These are phyloP conservation scores for Sminthurides aquaticus DNA, from an alignment of 2,888 invertebrate species.

Conservation along the genomic window DNA sequence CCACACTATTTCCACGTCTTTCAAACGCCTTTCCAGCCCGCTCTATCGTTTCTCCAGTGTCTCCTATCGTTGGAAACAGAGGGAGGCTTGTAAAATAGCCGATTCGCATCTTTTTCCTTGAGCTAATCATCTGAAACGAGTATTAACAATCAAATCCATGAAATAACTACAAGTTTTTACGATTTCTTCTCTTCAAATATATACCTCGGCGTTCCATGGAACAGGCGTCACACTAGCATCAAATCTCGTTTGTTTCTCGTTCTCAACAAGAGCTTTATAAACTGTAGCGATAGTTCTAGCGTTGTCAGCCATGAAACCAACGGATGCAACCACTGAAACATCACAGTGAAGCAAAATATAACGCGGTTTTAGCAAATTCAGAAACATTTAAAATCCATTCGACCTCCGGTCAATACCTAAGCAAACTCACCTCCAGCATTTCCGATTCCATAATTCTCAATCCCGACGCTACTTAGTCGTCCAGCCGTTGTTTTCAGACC, in stretches of 20 bases:
- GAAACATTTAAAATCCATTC: not conserved
- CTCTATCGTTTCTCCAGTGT: constrained; percentile 44
- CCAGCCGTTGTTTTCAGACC: constrained; percentile 36
- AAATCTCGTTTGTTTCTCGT: not conserved
- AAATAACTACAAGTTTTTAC: too few species aligned
- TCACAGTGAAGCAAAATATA: too few species aligned
- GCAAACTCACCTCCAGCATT: not conserved
- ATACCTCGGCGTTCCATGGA: not conserved
- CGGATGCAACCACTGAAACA: not conserved
- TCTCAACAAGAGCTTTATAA: not conserved
- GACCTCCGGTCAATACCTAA: not conserved
- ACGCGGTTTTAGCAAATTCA: too few species aligned
- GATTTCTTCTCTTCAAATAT: too few species aligned
- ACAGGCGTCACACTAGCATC: not conserved
- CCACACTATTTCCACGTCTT: constrained; percentile 43
- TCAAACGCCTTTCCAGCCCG: constrained; percentile 43
- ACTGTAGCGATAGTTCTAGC: not conserved
- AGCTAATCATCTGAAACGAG: constrained; percentile 12
- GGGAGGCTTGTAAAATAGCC: constrained; percentile 47
- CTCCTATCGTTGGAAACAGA: constrained; percentile 46
- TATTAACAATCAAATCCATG: too few species aligned
- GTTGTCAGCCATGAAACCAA: not conserved
- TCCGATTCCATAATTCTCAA: not conserved
- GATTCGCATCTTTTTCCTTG: constrained; percentile 41
- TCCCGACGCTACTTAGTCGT: not conserved